Evolutionary conservation across 1,140 invertebrate species (phyloP).

Genomic region (Heliothis virescens): DNA sequence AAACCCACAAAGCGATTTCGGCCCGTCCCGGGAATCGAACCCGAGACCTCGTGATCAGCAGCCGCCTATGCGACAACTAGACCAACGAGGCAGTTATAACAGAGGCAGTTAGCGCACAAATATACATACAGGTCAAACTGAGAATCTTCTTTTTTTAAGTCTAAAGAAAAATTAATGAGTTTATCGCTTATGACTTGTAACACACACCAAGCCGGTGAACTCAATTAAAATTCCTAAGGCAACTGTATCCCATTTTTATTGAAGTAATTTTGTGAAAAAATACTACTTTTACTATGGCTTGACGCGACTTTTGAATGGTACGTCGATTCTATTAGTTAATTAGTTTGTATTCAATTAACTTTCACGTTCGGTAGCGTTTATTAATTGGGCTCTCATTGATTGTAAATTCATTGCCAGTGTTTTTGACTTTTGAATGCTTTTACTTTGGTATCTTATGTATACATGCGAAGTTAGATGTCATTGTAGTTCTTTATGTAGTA

Average conservation of each 20-base stretch:
- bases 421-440: background rate
- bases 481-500: too few species aligned
- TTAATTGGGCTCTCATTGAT: background rate
- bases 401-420: background rate
- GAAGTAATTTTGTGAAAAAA: conserved; percentile 68
- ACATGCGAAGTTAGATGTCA: too few species aligned
- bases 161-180: background rate
- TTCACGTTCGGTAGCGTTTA: conserved; percentile 8
- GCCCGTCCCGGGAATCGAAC: too few species aligned
- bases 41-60: too few species aligned
- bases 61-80: too few species aligned
- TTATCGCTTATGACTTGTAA: conserved; percentile 46
- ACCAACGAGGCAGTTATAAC: too few species aligned
- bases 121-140: too few species aligned
- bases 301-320: conserved; percentile 46
- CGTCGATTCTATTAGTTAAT: conserved; percentile 44
- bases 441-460: too few species aligned
- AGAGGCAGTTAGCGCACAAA: too few species aligned
- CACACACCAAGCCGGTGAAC: conserved; percentile 56
- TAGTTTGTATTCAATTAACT: conserved; percentile 13
- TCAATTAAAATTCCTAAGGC: conserved; percentile 74
- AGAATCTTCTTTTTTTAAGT: too few species aligned
- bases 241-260: conserved; percentile 66
- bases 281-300: conserved; percentile 15
- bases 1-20: too few species aligned